These are phyloP conservation scores for Kryphioiulus occultus DNA, from an alignment of 2,888 invertebrate genomes.

Conservation along the genomic window DNA sequence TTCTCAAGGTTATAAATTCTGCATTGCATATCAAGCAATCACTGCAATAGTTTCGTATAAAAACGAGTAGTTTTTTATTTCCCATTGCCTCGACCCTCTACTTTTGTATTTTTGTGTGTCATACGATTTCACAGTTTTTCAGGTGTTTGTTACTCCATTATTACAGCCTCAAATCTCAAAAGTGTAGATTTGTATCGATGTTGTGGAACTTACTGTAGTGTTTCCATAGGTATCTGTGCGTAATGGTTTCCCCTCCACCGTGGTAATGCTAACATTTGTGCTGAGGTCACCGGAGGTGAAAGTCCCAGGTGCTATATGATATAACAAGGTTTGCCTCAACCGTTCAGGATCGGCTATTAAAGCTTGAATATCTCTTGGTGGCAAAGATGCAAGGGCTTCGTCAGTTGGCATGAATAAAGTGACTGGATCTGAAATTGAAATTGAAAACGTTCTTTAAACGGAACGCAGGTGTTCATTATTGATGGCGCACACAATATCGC, in stretches of 20 bases:
- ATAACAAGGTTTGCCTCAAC: constrained; percentile 57
- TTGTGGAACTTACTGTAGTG: constrained; percentile 42
- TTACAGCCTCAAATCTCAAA: not conserved
- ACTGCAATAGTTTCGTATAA: no score
- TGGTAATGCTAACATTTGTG: constrained; percentile 49
- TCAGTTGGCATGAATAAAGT: constrained; percentile 50
- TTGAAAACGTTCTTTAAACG: constrained; percentile 3
- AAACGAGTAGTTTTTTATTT: no score
- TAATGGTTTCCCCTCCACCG: constrained; percentile 50
- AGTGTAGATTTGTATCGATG: not conserved
- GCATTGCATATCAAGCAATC: no score
- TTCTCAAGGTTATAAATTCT: no score
- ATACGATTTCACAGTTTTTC: not conserved
- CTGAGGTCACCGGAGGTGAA: constrained; percentile 51
- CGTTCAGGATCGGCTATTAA: constrained; percentile 54
- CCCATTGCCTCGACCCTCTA: no score
- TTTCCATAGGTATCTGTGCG: constrained; percentile 46
- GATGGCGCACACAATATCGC: not conserved
- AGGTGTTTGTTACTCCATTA: not conserved
- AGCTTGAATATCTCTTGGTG: constrained; percentile 47
- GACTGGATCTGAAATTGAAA: constrained; percentile 47
- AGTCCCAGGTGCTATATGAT: constrained; percentile 59
- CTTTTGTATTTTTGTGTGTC: no score
- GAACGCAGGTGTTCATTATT: constrained; percentile 2
- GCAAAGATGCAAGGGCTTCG: constrained; percentile 48